Evolutionary conservation across 1,140 invertebrate species (phyloP), one percentile per base, ranked within the genome.

Genomic region (Dendroctonus valens): DNA sequence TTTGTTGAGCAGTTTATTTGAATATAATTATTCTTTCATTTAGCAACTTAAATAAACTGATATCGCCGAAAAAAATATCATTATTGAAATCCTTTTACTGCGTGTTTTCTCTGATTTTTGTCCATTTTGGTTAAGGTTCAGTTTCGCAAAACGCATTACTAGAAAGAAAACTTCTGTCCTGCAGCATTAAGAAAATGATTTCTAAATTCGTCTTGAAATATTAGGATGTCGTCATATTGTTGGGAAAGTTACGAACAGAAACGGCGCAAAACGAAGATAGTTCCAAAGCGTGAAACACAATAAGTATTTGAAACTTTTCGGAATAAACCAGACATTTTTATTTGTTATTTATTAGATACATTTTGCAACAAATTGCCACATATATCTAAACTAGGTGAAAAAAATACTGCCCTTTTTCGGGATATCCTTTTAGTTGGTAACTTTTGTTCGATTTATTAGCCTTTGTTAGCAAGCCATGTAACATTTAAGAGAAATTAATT

Each of bases 191-290:
- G 38, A 40, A 41, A 55, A 55, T 55, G 9, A 55, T 55, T 55
- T 40, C 26, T 55, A 55, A 55, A 55, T 55, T 55, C 49, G 49
- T 55, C 53, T 39, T 39, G 53, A 55, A 55, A 55, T 55, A 55
- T 55, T 55, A 40, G 53, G 53, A 41, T 55, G 53, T 55, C 53
- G 53, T 55, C 53, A 55, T 55, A 41, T 55, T 55, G 53, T 55
- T 55, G 9, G 15, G 9, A 55, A 55, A 55, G 7, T 55, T 55
- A 55, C 15, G 53, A 40, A 41, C 9, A 8, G 11, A 40, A 6
- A 9, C 9, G 39, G 40, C 26, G 9, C 14, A 55, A 15, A 55
- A 55, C 26, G 26, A 55, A 55, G 40, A 55, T 39, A 7, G 53
- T 40, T 55, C 14, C 53, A 9, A 40, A 55, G 53, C 15, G 14